A percentile compares a stretch with the other conserved stretches of the same genome.
phyloP scores from a whole-genome alignment of 2,797 vertebrate species.

The Poliocrania exsul region DNA sequence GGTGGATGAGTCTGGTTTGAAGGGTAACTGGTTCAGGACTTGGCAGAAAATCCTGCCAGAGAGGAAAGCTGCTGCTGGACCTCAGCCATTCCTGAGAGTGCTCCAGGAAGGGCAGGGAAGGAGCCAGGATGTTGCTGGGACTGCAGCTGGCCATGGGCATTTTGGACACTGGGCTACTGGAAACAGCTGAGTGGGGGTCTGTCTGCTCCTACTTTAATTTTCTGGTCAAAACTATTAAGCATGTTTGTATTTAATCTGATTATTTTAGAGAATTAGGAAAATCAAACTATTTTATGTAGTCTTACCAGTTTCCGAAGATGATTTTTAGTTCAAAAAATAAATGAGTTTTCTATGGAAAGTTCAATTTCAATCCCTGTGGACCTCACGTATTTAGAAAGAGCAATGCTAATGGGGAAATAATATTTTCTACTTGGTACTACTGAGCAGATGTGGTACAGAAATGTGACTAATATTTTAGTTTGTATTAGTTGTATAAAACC shows the following conservation, averaged over 20 bases:
- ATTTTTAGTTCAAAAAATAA: background rate
- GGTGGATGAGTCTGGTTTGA: background rate
- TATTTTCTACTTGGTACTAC: background rate
- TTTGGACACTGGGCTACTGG: background rate
- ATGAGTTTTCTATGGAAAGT: background rate
- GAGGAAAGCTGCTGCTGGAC: background rate
- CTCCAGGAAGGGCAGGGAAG: background rate
- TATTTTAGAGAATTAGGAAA: background rate
- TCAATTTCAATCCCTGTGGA: background rate
- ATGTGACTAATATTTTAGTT: background rate
- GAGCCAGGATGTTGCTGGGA: background rate
- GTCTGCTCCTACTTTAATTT: background rate
- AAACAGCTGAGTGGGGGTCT: background rate
- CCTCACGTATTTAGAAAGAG: background rate
- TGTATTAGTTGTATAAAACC: background rate
- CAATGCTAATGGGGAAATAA: background rate
- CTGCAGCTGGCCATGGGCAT: background rate
- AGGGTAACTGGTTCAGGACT: background rate
- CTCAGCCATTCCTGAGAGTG: background rate
- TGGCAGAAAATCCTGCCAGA: background rate
- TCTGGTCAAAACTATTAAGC: background rate
- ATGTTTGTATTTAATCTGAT: background rate
- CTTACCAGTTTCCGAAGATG: background rate
- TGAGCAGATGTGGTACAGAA: background rate
- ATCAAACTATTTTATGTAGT: background rate